Evolutionary conservation across 2,888 invertebrate genomes (phyloP).

Genomic region (Rhamphomyia laevipes): DNA sequence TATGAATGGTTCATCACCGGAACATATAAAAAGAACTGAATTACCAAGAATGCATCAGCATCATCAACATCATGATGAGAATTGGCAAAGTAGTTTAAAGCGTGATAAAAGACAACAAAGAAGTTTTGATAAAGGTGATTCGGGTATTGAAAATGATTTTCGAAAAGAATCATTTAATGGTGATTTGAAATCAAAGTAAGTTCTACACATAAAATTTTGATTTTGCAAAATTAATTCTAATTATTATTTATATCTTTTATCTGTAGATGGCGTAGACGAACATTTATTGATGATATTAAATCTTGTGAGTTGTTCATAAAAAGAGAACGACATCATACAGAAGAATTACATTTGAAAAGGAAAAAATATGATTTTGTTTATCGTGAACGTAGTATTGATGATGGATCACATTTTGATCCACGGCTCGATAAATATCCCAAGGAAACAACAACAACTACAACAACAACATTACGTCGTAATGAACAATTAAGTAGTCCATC

Average conservation of each 20-base stretch:
- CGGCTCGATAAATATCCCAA: conserved; percentile 46
- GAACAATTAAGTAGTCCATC: conserved; percentile 17
- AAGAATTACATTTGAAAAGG: conserved; percentile 40
- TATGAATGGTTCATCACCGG: conserved; percentile 44
- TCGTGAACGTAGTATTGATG: conserved; percentile 50
- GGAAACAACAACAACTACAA: conserved; percentile 38
- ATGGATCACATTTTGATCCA: conserved; percentile 54
- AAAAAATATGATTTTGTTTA: conserved; percentile 44
- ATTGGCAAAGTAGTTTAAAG: conserved; percentile 48
- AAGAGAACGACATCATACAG: conserved; percentile 62
- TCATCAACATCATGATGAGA: conserved; percentile 40
- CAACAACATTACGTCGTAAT: conserved; percentile 23
- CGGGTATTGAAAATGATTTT: conserved; percentile 72
- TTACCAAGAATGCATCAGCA: conserved; percentile 31
- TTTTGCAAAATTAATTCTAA: conserved; percentile 26
- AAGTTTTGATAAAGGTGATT: conserved; percentile 49
- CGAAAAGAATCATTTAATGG: conserved; percentile 54
- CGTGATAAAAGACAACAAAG: conserved; percentile 39
- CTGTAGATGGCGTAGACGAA: conserved; percentile 36
- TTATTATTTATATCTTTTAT: conserved; percentile 6
- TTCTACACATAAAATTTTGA: not conserved
- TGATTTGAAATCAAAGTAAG: conserved; percentile 38
- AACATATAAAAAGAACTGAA: conserved; percentile 31
- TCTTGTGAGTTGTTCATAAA: conserved; percentile 57
- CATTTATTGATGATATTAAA: conserved; percentile 54